A percentile compares a stretch with the other conserved stretches of the same genome.
These are phyloP conservation scores for Ochotona curzoniae DNA, from an alignment of 2,113 vertebrate genomes.

Conservation along the genomic window DNA sequence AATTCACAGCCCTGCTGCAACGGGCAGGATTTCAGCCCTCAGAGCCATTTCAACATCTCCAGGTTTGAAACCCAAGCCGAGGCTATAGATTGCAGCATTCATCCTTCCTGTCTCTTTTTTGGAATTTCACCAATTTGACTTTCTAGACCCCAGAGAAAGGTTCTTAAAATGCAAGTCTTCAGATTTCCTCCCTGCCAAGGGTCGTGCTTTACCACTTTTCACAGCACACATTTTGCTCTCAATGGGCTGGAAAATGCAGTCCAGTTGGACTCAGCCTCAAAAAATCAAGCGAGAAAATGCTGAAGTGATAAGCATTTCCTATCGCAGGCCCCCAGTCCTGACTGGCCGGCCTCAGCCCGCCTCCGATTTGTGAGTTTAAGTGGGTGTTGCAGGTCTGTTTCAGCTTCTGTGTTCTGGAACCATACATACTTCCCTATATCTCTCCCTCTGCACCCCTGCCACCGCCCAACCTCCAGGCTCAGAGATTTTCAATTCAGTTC, in stretches of 20 bases:
- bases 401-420: slow-evolving; percentile 26
- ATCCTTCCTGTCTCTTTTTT: neutral
- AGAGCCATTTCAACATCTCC: neutral
- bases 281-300: slow-evolving; percentile 41
- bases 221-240: slow-evolving; percentile 74
- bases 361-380: slow-evolving; percentile 74
- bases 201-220: slow-evolving; percentile 66
- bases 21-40: neutral
- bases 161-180: slow-evolving; percentile 71
- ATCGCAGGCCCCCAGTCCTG: slow-evolving; percentile 70
- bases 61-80: neutral
- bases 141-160: slow-evolving; percentile 3
- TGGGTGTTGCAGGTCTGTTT: neutral
- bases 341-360: slow-evolving; percentile 25
- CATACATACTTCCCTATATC: neutral
- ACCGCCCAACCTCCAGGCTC: too few relatives aligned
- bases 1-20: slow-evolving; percentile 35
- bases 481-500: neutral
- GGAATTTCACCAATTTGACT: neutral
- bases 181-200: neutral
- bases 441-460: neutral
- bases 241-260: slow-evolving; percentile 82
- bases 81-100: neutral
- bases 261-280: slow-evolving; percentile 72
- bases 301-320: slow-evolving; percentile 67